Base-by-base conservation (phyloP, 2,797 vertebrate species). In the Podargus strigoides region DNA sequence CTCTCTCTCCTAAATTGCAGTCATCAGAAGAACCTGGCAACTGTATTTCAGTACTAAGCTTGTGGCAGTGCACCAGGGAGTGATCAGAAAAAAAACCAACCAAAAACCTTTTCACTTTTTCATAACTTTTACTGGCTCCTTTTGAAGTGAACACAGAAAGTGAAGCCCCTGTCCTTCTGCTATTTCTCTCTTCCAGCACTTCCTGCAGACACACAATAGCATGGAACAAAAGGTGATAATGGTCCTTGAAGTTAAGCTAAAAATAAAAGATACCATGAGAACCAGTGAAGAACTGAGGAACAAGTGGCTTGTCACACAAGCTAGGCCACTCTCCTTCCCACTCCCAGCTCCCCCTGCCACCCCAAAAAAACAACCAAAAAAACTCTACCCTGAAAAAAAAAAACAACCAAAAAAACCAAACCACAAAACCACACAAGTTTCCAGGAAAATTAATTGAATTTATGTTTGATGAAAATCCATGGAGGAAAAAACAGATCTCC, bases 281-380 rank as follows among this genome's bases (percentile, higher is more conserved):
- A 72, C 4, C 15, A 55, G 20, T 17, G 28, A 85, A 64, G 63
- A 85, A 39, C 3, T 4, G 20, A 78, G 32, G 30, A 86, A 93
- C 2, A 50, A 46, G 63, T 6, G 3, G 10, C 20, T 85, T 73
- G 75, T 9, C 19, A 23, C 3, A 66, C 4, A 63, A 3, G 5
- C 21, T 41, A 66, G 15, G 15, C 16, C 15, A 46, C 5, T 3
- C 2, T 42, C 5, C 28, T 10, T 14, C 9, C 6, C 6, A n/a
- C n/a, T n/a, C n/a, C n/a, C n/a, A n/a, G n/a, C n/a, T n/a, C n/a
- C n/a, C n/a, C n/a, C n/a, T n/a, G n/a, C n/a, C n/a, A n/a, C 4
- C 2, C 3, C 0, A 1, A 12, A 46, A 55, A n/a, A 42, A 49
- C 22, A 49, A 19, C 42, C 24, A 52, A 53, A 9, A 5, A 20